Evolutionary conservation across 2,888 invertebrate species (phyloP), one percentile per base, ranked within the genome.

Genomic region (Cartodere bifasciata): DNA sequence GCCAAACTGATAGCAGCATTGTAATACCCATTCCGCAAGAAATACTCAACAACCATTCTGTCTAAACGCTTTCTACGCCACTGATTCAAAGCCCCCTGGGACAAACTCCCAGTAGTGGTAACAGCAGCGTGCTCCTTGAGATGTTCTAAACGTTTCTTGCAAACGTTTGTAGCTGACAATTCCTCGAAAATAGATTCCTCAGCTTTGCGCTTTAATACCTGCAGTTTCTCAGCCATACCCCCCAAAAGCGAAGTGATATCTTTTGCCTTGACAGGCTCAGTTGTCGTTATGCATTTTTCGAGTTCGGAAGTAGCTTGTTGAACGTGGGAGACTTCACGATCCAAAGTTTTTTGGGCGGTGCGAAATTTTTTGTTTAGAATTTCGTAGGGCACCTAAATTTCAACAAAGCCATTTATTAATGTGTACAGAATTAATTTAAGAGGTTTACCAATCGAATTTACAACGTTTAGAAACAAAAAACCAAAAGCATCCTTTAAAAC

Each of bases 301-400:
- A 91, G 62, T 42, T 88, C 87, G 29, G 67, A 67, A 0, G 84
- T 79, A 0, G 78, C 75, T 38, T 74, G 73, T 44, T 85, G 81
- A 2, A 94, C 83, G 54, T 91, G 86, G 2, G 90, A 79, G 0
- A 86, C 85, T 56, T 91, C 95, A 35, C 94, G 70, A 52, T 97
- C 97, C 34, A 98, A 64, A 7, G 82, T 80, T 49, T 95, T 91
- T 60, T 98, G 97, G 2, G 94, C 88, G 25, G 83, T 77, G 32
- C 97, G 79, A 58, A 95, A 98, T 49, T 87, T 88, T 60, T 97
- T 97, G 63, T 98, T 98, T 42, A 98, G 68, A 28, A 97, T 75
- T 63, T 98, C 98, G 54, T 97, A 98, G 2, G 97, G 97, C 41
- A 97, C 92, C 87, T 90, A 47, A 11, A 56, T 45, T 14, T 6